Base-by-base conservation (phyloP, 2,888 invertebrate genomes). In the Diadegma fenestrale region DNA sequence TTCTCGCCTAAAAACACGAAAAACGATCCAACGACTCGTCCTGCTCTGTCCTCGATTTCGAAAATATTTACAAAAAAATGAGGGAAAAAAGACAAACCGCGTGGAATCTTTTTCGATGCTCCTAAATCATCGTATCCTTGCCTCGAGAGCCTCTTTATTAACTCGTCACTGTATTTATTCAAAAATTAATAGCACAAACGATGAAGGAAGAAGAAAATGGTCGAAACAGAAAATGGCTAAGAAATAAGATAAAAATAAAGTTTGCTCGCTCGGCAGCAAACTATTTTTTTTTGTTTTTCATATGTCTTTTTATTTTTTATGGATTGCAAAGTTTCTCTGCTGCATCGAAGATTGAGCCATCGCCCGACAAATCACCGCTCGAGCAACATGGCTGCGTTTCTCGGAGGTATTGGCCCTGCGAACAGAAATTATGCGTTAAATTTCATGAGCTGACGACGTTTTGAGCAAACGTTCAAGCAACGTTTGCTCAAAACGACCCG, bases 301-400 rank as follows among this genome's bases (percentile, higher is more conserved):
- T 77, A 63, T 63, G 72, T 79, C 19, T 58, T 37, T 51, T 51
- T 51, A 51, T 58, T 22, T 14, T 14, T 58, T 58, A 58, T 43
- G 73, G 73, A 63, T 66, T 73, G 43, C 73, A 64, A 33, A 79
- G 37, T n/a, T 84, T 85, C 54, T 88, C 87, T 30, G 82, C 82
- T 8, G 86, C 33, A 68, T 85, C 86, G 75, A 87, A 87, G 41
- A 85, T 87, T 12, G 87, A 87, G 41, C 86, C 88, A 64, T 87
- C 87, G 72, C 86, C 82, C 19, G 84, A 88, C 12, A 75, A 48
- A 76, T 86, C 81, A 63, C 54, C 83, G 26, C 26, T 68, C 61
- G 45, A 73, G 26, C 68, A 58, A 69, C 58, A 37, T 10, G 48
- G 43, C 45, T 12, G 14, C 45, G 45, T 37, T 37, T 58, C 58